These are phyloP conservation scores for Anoura caudifer DNA, from an alignment of 2,113 vertebrate genomes.

Conservation along the genomic window DNA sequence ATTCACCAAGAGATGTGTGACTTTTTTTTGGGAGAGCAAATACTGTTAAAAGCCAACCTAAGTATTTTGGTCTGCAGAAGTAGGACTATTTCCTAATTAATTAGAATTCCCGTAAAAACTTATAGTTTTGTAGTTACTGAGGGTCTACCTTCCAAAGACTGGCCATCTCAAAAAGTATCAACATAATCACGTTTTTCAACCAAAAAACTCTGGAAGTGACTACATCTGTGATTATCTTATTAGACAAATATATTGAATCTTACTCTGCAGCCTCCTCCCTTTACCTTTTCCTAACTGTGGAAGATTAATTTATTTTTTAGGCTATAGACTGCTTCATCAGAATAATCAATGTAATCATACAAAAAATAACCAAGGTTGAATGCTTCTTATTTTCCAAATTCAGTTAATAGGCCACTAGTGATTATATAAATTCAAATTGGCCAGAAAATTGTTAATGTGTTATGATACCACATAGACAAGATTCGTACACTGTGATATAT, in stretches of 20 bases:
- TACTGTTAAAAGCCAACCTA: not conserved
- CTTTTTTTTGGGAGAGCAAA: not conserved
- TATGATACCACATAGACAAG: not conserved
- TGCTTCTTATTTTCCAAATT: slow-evolving; percentile 19
- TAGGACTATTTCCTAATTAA: not conserved
- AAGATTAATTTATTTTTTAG: slow-evolving; percentile 20
- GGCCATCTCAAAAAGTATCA: not conserved
- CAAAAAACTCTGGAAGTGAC: not conserved
- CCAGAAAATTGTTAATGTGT: not conserved
- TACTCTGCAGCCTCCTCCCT: not conserved
- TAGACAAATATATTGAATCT: not conserved
- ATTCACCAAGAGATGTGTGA: not conserved
- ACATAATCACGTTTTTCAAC: not conserved
- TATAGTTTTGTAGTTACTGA: not conserved
- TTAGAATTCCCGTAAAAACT: not conserved
- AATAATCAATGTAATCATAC: not conserved
- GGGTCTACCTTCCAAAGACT: not conserved
- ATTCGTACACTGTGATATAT: not conserved
- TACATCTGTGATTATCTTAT: not conserved
- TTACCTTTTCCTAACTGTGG: not conserved
- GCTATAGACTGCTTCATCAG: not conserved
- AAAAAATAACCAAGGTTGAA: not conserved
- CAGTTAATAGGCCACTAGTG: not conserved
- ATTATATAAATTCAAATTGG: not conserved
- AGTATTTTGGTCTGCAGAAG: not conserved